Evolutionary conservation across 1,140 invertebrate genomes (phyloP).

Genomic region (Drosophila quadrilineata): DNA sequence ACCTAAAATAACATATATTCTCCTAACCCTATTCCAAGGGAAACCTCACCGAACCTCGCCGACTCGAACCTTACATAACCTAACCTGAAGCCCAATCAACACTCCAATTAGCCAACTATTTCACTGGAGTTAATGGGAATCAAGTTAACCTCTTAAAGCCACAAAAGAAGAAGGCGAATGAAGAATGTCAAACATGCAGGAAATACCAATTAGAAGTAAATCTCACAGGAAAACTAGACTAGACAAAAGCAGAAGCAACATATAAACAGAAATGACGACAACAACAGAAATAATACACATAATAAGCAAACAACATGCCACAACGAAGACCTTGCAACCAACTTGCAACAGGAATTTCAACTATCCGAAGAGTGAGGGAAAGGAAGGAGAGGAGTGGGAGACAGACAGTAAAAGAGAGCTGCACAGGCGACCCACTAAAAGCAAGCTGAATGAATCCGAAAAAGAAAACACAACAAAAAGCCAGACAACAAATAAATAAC

Average conservation of each 20-base stretch:
- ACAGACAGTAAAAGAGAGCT: too few relatives aligned
- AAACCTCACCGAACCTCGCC: too few relatives aligned
- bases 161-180: too few relatives aligned
- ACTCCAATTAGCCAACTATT: too few relatives aligned
- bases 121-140: not conserved
- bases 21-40: too few relatives aligned
- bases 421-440: conserved; percentile 34
- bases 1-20: too few relatives aligned
- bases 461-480: not conserved
- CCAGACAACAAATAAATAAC: not conserved
- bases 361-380: conserved; percentile 2
- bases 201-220: conserved; percentile 12
- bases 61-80: too few relatives aligned
- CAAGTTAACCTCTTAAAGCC: not conserved
- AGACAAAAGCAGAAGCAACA: too few relatives aligned
- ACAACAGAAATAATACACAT: too few relatives aligned
- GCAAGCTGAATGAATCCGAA: conserved; percentile 10
- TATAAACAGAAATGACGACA: too few relatives aligned
- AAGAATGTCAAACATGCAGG: conserved; percentile 17
- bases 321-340: not conserved
- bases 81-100: too few relatives aligned
- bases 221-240: too few relatives aligned
- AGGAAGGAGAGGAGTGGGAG: not conserved
- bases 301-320: conserved; percentile 3
- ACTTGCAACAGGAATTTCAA: conserved; percentile 32